A percentile compares a stretch with the other conserved stretches of the same genome.
Conservation (phyloP, 2,113 vertebrate species). For the Halichoeres trimaculatus region DNA sequence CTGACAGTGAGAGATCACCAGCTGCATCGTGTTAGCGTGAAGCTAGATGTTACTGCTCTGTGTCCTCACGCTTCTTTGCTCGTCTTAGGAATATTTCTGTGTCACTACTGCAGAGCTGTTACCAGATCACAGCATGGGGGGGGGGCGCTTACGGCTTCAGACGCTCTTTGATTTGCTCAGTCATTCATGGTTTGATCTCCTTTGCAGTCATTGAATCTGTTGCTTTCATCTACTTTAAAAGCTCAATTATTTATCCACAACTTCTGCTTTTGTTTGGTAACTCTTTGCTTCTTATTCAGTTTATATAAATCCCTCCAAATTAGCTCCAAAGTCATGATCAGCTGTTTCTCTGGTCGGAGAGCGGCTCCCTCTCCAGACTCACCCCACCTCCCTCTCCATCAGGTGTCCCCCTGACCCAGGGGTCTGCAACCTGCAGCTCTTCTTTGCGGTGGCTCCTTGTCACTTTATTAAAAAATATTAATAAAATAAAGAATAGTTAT, state of each 20-base stretch:
- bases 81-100: slow-evolving; percentile 42
- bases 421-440: too few relatives aligned
- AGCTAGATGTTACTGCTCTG: slow-evolving; percentile 61
- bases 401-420: too few relatives aligned
- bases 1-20: slow-evolving; percentile 62
- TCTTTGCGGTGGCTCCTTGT: too few relatives aligned
- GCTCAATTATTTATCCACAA: slow-evolving; percentile 21
- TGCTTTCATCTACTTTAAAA: slow-evolving; percentile 45
- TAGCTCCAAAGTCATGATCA: neutral
- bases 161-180: slow-evolving; percentile 52
- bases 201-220: slow-evolving; percentile 44
- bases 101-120: slow-evolving; percentile 45
- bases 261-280: slow-evolving; percentile 45
- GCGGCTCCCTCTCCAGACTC: too few relatives aligned
- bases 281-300: slow-evolving; percentile 43
- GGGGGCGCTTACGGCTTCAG: slow-evolving; percentile 54
- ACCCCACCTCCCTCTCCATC: too few relatives aligned
- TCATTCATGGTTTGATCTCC: slow-evolving; percentile 31
- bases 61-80: slow-evolving; percentile 60
- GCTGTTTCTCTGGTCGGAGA: too few relatives aligned
- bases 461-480: too few relatives aligned
- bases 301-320: neutral
- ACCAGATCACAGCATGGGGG: slow-evolving; percentile 60
- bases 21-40: slow-evolving; percentile 59
- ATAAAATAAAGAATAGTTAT: too few relatives aligned